Evolutionary conservation across 2,113 vertebrate genomes (phyloP).

Genomic region (Amphiprion percula): DNA sequence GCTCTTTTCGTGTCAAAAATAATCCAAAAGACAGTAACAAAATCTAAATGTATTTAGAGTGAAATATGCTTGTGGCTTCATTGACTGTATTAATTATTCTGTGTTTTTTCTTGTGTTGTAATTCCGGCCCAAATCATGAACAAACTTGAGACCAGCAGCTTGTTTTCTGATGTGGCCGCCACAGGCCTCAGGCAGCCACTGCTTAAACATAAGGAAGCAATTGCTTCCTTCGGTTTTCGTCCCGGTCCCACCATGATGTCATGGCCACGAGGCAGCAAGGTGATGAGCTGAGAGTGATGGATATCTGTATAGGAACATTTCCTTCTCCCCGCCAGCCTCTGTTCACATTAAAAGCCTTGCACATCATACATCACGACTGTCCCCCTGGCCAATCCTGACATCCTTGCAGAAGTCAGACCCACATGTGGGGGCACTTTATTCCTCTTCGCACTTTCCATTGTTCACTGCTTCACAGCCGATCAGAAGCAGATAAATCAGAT

Average conservation of each 20-base stretch:
- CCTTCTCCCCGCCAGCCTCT: slow-evolving; percentile 79
- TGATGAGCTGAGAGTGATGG: slow-evolving; percentile 86
- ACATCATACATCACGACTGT: slow-evolving; percentile 81
- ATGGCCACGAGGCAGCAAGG: slow-evolving; percentile 73
- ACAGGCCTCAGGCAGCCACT: slow-evolving; percentile 52
- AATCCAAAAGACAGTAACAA: not conserved
- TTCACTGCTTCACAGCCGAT: slow-evolving; percentile 43
- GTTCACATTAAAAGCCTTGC: slow-evolving; percentile 81
- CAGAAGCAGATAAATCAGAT: slow-evolving; percentile 38
- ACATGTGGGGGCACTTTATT: slow-evolving; percentile 75
- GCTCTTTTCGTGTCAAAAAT: not conserved
- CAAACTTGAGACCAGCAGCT: slow-evolving; percentile 32
- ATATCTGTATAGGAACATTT: slow-evolving; percentile 86
- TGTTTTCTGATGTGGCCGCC: slow-evolving; percentile 63
- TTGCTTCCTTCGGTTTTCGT: slow-evolving; percentile 57
- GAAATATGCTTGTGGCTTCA: not conserved
- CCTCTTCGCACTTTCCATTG: slow-evolving; percentile 17
- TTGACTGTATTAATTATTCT: slow-evolving; percentile 6
- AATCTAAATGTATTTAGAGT: slow-evolving; percentile 9
- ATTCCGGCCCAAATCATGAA: slow-evolving; percentile 3
- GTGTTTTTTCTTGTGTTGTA: slow-evolving; percentile 1
- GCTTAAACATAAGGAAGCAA: slow-evolving; percentile 79
- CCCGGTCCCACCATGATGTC: slow-evolving; percentile 75
- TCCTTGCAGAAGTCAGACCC: slow-evolving; percentile 50
- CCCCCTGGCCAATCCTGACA: slow-evolving; percentile 39